Evolutionary conservation across 2,113 vertebrate species (phyloP), one percentile per base, ranked within the genome.

Genomic region (Aphelocoma coerulescens): DNA sequence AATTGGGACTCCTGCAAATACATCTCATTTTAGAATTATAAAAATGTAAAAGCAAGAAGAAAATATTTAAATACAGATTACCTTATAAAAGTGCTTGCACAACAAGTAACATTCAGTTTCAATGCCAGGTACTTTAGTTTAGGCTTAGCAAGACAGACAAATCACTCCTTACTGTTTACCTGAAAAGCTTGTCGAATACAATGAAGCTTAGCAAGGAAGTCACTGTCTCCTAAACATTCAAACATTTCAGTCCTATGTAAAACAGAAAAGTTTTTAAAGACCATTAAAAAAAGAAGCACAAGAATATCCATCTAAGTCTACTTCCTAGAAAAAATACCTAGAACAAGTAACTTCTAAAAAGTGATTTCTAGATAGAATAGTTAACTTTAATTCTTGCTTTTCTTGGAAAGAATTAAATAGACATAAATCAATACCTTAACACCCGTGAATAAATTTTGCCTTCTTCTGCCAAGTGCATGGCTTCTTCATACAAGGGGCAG

Each of bases 171-270:
- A 9, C 27, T 67, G 48, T 44, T 86, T 98, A 99, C 99, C 99
- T 99, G 98, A 95, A 99, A 99, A 28, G 99, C 99, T 95, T 99
- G 99, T 37, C 99, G 98, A 89, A 99, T 98, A 76, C 99, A 99
- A 63, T 99, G 99, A 82, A 99, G 97, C 95, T 99, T 99, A 49
- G 99, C 99, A 91, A 99, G 98, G 95, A 99, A 99, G 76, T 99
- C 99, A 9, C 98, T 97, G 97, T 99, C 99, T 54, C 99, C 99
- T 0, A 98, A 97, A 94, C 99, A 99, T 82, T 99, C 99, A 93
- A 99, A 97, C 98, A 99, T 97, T 96, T 99, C 99, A 8, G 99
- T 99, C 97, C 99, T 99, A 79, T 4, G 30, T 19, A 59, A 84
- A 95, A 91, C 0, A 92, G 80, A 86, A 88, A 52, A 66, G 57